These are phyloP conservation scores for Capitella teleta DNA, from an alignment of 1,140 invertebrate genomes.

Conservation along the genomic window DNA sequence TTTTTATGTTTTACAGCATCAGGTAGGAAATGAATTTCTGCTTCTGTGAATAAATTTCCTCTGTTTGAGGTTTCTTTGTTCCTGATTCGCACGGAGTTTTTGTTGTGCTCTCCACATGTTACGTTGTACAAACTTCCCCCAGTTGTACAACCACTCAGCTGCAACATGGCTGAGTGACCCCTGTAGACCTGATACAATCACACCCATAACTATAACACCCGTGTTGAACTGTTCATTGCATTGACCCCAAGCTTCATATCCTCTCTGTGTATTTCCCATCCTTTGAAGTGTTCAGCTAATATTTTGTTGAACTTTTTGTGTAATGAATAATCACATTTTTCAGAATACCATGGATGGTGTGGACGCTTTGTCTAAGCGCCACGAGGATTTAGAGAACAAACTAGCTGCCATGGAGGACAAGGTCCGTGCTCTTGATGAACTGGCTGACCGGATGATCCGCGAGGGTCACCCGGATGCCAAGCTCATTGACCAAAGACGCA, in stretches of 20 bases:
- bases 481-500: conserved; percentile 78
- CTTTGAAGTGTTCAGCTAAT: too few relatives aligned
- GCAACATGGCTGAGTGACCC: too few relatives aligned
- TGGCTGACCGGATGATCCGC: conserved; percentile 70
- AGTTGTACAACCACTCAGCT: too few relatives aligned
- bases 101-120: not conserved
- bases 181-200: too few relatives aligned
- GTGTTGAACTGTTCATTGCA: too few relatives aligned
- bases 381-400: conserved; percentile 88
- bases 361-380: conserved; percentile 82
- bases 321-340: too few relatives aligned
- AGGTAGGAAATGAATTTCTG: not conserved
- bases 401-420: conserved; percentile 87
- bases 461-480: conserved; percentile 75
- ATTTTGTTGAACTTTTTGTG: too few relatives aligned
- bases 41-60: not conserved
- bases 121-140: too few relatives aligned
- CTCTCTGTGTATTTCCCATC: too few relatives aligned
- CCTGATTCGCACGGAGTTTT: not conserved
- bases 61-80: not conserved
- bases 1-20: too few relatives aligned
- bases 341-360: conserved; percentile 86
- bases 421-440: conserved; percentile 70
- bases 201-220: too few relatives aligned
- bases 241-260: too few relatives aligned